Base-by-base conservation (phyloP, 2,888 invertebrate species). In the Meteorus cinctellus region DNA sequence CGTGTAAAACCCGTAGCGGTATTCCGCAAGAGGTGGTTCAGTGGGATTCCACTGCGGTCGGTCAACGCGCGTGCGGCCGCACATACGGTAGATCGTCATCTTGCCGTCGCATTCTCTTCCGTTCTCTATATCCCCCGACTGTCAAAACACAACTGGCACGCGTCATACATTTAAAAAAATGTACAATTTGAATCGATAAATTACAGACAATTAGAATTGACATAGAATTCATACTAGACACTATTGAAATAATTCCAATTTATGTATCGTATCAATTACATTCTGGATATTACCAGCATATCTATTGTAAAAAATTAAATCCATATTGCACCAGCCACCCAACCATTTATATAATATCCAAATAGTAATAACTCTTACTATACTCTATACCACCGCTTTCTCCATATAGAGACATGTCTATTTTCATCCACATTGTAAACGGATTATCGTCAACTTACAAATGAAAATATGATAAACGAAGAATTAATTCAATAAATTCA, bases 31-130 rank as follows among this genome's bases (percentile, higher is more conserved):
- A 84, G 84, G 82, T 80, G 82, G 84, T 84, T 83, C 80, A 82
- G 83, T 83, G 79, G 83, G 84, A 86, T 85, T 85, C 84, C 85
- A 80, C 77, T 76, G 82, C 81, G 81, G 83, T 84, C 83, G 82
- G 80, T 82, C 83, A 81, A 79, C 79, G 79, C 75, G 75, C 75
- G 70, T 75, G 75, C 75, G 70, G 51, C 75, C 70, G 65, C 62
- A 41, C 62, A 29, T 36, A 74, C 31, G 60, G 70, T 65, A 75
- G 55, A 75, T 75, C 59, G 70, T 51, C 60, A 69, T 68, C 68
- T 74, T 62, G 55, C 51, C 36, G 24, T 69, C 70, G 48, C 62
- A 60, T 65, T 51, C 65, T 27, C 70, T 70, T 70, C 55, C 70
- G 34, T 68, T 51, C 51, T 65, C 31, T 4, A 31, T 31, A 29